A percentile compares a stretch with the other conserved stretches of the same genome.
These are phyloP conservation scores for Zeuzera pyrina DNA, from an alignment of 2,888 invertebrate genomes.

Conservation along the genomic window DNA sequence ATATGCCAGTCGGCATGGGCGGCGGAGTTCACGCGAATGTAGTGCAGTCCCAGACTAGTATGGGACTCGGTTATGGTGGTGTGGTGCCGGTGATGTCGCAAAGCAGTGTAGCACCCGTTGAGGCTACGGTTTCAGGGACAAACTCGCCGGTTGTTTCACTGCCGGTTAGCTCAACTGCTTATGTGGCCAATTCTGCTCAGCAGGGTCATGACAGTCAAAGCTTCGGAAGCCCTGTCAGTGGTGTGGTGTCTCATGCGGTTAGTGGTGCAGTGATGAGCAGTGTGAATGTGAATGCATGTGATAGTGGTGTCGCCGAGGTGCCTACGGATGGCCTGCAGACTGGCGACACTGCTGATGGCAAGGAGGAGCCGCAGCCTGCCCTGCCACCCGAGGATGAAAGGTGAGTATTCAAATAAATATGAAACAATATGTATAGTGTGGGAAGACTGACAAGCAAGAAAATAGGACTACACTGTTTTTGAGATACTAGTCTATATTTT, in stretches of 20 bases:
- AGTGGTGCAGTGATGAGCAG: constrained; percentile 61
- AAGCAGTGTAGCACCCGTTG: constrained; percentile 58
- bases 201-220: constrained; percentile 60
- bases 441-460: no score
- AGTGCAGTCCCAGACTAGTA: constrained; percentile 65
- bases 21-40: constrained; percentile 59
- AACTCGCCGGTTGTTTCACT: constrained; percentile 67
- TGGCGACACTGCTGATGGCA: constrained; percentile 55
- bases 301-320: constrained; percentile 56
- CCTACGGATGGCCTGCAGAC: constrained; percentile 43
- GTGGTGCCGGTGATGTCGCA: constrained; percentile 70
- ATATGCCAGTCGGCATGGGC: constrained; percentile 60
- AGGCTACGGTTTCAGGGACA: constrained; percentile 62
- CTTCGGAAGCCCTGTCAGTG: constrained; percentile 69
- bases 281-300: constrained; percentile 65
- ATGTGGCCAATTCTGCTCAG: constrained; percentile 43
- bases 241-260: constrained; percentile 59
- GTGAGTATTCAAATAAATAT: no score
- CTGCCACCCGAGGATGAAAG: constrained; percentile 66
- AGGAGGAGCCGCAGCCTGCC: constrained; percentile 50
- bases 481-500: no score
- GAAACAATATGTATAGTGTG: no score
- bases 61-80: constrained; percentile 55
- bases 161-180: constrained; percentile 58
- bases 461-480: no score